Evolutionary conservation across 2,888 invertebrate species (phyloP).

Genomic region (Drosophila atripex): DNA sequence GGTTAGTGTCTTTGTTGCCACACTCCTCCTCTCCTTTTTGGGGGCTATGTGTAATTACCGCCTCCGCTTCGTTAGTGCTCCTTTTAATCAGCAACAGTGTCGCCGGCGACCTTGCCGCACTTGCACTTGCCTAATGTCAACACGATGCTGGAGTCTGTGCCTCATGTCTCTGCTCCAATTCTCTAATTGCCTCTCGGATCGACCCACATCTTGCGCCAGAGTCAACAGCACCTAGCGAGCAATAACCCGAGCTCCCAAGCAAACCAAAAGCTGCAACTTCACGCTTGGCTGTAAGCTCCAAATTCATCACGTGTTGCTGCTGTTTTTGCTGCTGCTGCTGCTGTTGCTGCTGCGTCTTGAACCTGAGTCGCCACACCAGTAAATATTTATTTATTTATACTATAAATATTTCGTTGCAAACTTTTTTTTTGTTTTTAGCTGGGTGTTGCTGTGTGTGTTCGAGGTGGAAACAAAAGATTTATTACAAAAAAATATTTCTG

Average conservation of each 20-base stretch:
- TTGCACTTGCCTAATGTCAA: conserved; percentile 44
- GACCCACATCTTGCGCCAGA: conserved; percentile 61
- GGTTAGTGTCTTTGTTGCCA: conserved; percentile 33
- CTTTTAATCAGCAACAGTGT: conserved; percentile 30
- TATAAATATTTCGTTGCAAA: conserved; percentile 61
- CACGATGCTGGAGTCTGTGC: conserved; percentile 17
- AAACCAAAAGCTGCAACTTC: conserved; percentile 36
- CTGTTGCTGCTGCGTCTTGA: conserved; percentile 57
- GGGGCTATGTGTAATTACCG: conserved; percentile 20
- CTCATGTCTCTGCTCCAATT: conserved; percentile 56
- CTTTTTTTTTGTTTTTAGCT: conserved; percentile 14
- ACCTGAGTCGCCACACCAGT: conserved; percentile 53
- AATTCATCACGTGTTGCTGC: conserved; percentile 33
- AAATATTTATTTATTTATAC: conserved; percentile 54
- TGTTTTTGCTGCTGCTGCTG: conserved; percentile 23
- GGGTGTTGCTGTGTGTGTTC: conserved; percentile 23
- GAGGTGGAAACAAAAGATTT: conserved; percentile 71
- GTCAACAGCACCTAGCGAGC: conserved; percentile 61
- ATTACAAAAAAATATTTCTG: conserved; percentile 69
- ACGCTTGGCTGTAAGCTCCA: conserved; percentile 27
- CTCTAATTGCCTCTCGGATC: conserved; percentile 46
- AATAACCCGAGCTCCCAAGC: conserved; percentile 61
- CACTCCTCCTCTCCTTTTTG: conserved; percentile 13
- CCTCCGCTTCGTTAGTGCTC: conserved; percentile 2
- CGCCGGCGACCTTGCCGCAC: conserved; percentile 58